A percentile compares a stretch with the other conserved stretches of the same genome.
Evolutionary conservation across 2,113 vertebrate species (phyloP).

Genomic region (Atractosteus spatula): DNA sequence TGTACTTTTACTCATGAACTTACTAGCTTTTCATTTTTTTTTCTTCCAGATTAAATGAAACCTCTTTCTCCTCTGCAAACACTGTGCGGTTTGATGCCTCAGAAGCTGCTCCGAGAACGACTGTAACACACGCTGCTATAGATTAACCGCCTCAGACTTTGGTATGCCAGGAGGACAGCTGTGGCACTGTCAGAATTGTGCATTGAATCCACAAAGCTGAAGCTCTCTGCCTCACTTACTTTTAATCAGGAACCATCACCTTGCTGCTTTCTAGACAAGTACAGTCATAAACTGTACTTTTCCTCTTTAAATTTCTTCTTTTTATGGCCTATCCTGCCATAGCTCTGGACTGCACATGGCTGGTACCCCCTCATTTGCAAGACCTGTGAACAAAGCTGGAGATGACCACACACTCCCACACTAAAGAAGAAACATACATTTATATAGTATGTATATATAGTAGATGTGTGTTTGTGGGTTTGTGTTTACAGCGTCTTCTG

Average conservation of each 20-base stretch:
- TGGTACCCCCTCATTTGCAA: constrained; percentile 43
- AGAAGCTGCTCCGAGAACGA: constrained; percentile 2
- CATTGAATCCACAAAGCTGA: not conserved
- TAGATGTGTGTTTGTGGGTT: constrained; percentile 59
- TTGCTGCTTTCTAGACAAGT: constrained; percentile 3
- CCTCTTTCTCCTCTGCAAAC: not conserved
- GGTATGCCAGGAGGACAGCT: not conserved
- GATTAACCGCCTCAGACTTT: not conserved
- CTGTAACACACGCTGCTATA: constrained; percentile 8
- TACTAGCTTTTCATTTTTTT: not conserved
- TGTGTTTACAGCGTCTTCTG: constrained; percentile 41
- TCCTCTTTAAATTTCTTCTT: constrained; percentile 32
- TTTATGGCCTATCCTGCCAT: constrained; percentile 41
- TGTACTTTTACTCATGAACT: not conserved
- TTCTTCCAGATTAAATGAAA: not conserved
- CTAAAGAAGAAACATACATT: constrained; percentile 15
- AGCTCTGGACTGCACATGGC: constrained; percentile 37
- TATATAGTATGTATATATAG: constrained; percentile 46
- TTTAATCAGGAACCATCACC: constrained; percentile 6
- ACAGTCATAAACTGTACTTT: not conserved
- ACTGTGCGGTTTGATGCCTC: not conserved
- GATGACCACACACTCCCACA: constrained; percentile 32
- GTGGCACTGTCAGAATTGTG: not conserved
- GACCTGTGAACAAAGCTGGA: constrained; percentile 66
- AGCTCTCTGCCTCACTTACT: constrained; percentile 1